Base-by-base conservation (phyloP, 2,888 invertebrate species). In the Tachystola acroxantha region DNA sequence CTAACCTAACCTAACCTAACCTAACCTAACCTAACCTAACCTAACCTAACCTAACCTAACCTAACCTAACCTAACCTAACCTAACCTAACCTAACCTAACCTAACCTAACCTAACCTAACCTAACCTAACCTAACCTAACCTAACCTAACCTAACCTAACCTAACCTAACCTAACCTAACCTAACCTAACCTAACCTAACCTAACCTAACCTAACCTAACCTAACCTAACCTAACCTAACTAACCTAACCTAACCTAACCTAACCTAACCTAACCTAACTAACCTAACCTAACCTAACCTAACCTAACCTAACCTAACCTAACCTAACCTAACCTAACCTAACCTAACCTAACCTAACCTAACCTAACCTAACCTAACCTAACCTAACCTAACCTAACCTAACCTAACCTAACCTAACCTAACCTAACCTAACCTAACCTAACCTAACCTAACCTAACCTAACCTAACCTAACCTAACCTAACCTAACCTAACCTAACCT, bases 151-250 rank as follows among this genome's bases (percentile, higher is more conserved):
- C 35, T 35, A 35, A 35, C 35, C 35, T 35, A 35, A 35, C 35
- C 35, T 35, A 35, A 35, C 35, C 35, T 35, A 35, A 35, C 35
- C 35, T 35, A 35, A 34, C 42, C 42, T 42, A 44, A 47, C 42
- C 47, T 42, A 45, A 44, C 47, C 40, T 41, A 42, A 43, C 47
- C 47, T 47, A 44, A 41, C 43, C 43, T 43, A 43, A 43, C 43
- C 43, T 46, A 46, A 43, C 46, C 43, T 46, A 43, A 46, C 43
- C 43, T 43, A 43, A 43, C 46, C 43, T 41, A 46, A 43, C 43
- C 46, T 46, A 36, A 36, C 36, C 36, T 36, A 36, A 36, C 36
- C 36, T 36, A 36, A 36, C 36, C 36, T 36, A 36, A 36, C 36
- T 36, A 36, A 36, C 36, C 36, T 36, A 36, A 36, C 36, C 36